These are phyloP conservation scores for Sycophila sp. DNA, from an alignment of 1,140 invertebrate species.

Conservation along the genomic window DNA sequence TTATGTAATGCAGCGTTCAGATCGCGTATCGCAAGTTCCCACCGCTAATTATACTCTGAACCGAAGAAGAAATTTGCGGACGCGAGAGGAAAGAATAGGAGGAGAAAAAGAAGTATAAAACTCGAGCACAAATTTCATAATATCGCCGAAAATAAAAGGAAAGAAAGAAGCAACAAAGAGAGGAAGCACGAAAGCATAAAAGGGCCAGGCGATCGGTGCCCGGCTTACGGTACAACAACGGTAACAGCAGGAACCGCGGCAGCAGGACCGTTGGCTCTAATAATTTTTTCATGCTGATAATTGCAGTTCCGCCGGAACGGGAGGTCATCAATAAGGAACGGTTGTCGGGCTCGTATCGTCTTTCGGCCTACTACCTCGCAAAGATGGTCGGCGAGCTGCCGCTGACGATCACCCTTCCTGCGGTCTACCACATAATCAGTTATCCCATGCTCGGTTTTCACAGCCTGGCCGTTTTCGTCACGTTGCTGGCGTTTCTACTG, in stretches of 20 bases:
- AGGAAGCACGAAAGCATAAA: too few species aligned
- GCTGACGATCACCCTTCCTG: slow-evolving; percentile 79
- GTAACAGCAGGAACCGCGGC: background rate
- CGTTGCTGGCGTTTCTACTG: slow-evolving; percentile 78
- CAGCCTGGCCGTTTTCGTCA: slow-evolving; percentile 74
- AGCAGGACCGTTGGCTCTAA: background rate
- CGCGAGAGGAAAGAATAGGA: too few species aligned
- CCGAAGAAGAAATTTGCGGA: too few species aligned
- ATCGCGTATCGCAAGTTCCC: too few species aligned
- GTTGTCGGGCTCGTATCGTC: slow-evolving; percentile 81
- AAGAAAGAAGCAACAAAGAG: background rate
- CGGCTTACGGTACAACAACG: too few species aligned
- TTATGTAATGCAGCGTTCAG: too few species aligned
- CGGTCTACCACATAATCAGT: slow-evolving; percentile 82
- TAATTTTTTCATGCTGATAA: slow-evolving; percentile 7
- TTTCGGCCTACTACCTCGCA: slow-evolving; percentile 87
- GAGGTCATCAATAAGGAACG: slow-evolving; percentile 88
- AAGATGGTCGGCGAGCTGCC: slow-evolving; percentile 88
- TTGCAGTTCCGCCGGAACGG: slow-evolving; percentile 81
- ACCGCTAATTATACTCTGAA: too few species aligned
- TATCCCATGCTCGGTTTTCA: slow-evolving; percentile 80
- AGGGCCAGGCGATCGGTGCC: too few species aligned
- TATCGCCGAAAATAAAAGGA: background rate
- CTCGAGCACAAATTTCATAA: too few species aligned
- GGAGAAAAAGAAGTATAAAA: too few species aligned